Evolutionary conservation across 1,140 invertebrate genomes (phyloP).

Genomic region (Pseudomyrmex cubaensis): DNA sequence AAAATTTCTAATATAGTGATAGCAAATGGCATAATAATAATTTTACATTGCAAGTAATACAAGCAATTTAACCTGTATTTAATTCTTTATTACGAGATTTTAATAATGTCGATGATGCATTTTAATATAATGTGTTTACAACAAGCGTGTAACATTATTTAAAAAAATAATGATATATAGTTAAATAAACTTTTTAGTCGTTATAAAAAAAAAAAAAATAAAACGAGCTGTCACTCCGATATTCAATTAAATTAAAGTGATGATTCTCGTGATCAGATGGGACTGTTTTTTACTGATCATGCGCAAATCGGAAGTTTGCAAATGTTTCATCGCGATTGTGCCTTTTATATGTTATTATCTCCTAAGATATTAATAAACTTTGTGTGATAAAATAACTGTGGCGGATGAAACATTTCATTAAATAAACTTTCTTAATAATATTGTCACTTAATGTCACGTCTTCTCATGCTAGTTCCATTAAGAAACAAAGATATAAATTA

Average conservation of each 20-base stretch:
- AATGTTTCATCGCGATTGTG: background rate
- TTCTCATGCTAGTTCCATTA: background rate
- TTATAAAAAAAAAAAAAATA: background rate
- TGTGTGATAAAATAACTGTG: too few relatives aligned
- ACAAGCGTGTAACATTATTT: background rate
- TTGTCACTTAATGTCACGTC: background rate
- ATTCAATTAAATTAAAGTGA: slow-evolving; percentile 10
- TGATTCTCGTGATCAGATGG: background rate
- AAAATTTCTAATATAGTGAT: slow-evolving; percentile 2
- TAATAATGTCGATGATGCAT: background rate
- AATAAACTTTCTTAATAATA: background rate
- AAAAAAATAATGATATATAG: background rate
- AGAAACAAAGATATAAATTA: background rate
- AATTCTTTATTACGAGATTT: background rate
- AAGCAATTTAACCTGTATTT: background rate
- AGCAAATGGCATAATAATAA: background rate
- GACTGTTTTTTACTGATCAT: background rate
- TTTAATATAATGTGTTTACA: background rate
- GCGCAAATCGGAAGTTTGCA: background rate
- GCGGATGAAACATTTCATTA: slow-evolving; percentile 8
- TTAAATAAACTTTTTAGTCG: background rate
- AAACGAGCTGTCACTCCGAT: background rate
- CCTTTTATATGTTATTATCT: background rate
- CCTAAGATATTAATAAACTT: too few relatives aligned
- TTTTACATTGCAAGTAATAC: background rate